These are phyloP conservation scores for Epirrhoe alternata DNA, from an alignment of 2,888 invertebrate species.

Conservation along the genomic window DNA sequence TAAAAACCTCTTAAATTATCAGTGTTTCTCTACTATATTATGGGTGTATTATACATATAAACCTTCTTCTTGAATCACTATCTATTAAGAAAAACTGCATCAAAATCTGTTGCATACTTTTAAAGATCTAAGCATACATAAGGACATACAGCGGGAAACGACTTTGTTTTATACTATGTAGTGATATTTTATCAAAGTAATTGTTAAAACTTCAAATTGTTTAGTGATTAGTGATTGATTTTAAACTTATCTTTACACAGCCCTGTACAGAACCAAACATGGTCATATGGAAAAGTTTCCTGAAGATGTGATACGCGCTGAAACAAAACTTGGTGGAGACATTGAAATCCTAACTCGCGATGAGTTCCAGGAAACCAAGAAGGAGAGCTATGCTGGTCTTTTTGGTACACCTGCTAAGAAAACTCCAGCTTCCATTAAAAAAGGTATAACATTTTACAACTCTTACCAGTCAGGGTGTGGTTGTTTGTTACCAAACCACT, in stretches of 20 bases:
- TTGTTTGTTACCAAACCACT: no score
- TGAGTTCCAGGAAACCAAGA: constrained; percentile 78
- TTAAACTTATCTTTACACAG: constrained; percentile 61
- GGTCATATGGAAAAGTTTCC: constrained; percentile 92
- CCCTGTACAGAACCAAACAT: constrained; percentile 86
- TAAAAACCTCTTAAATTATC: no score
- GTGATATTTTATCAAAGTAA: no score
- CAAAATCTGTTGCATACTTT: no score
- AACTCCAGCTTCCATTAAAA: constrained; percentile 63
- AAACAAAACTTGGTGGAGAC: constrained; percentile 89
- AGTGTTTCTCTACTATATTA: no score
- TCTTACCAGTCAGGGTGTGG: neutral
- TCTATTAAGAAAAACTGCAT: no score
- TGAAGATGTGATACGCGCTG: constrained; percentile 90
- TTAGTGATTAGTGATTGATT: neutral
- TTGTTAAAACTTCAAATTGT: no score
- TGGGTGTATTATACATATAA: no score
- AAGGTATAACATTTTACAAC: constrained; percentile 54
- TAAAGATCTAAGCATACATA: no score
- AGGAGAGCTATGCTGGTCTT: constrained; percentile 75
- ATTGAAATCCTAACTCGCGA: constrained; percentile 88
- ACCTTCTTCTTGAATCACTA: no score
- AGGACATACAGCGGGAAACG: no score
- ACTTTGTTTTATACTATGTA: constrained; percentile 6
- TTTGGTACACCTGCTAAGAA: constrained; percentile 73